Evolutionary conservation across 2,888 invertebrate genomes (phyloP).

Genomic region (Enchytraeus crypticus): DNA sequence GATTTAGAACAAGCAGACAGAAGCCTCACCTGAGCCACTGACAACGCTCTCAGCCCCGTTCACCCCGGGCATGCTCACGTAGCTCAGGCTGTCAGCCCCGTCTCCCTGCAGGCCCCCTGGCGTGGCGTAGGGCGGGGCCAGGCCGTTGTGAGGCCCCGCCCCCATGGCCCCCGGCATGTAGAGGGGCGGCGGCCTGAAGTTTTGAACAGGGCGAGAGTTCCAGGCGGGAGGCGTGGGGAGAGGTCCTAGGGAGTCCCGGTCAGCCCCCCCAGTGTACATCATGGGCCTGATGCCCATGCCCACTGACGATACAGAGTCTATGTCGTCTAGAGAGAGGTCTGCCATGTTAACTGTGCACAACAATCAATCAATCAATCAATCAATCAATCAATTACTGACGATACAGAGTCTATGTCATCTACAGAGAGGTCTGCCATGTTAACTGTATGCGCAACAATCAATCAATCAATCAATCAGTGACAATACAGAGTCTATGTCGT

Average conservation of each 20-base stretch:
- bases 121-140: conserved; percentile 56
- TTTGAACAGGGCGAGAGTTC: background rate
- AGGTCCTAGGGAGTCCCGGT: background rate
- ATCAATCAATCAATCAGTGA: too few species aligned
- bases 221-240: background rate
- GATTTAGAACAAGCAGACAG: too few species aligned
- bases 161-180: background rate
- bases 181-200: background rate
- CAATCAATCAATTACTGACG: too few species aligned
- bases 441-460: conserved; percentile 2
- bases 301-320: conserved; percentile 5
- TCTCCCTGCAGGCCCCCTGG: conserved; percentile 63
- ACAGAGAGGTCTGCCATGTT: background rate
- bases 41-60: conserved; percentile 66
- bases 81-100: conserved; percentile 50
- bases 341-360: background rate
- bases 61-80: conserved; percentile 42
- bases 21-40: conserved; percentile 61
- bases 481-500: too few species aligned
- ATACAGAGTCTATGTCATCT: conserved; percentile 12
- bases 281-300: background rate
- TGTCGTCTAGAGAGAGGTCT: background rate
- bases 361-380: background rate
- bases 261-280: background rate
- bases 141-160: background rate